phyloP scores from a whole-genome alignment of 2,888 invertebrate genomes.

The Timandra comae region DNA sequence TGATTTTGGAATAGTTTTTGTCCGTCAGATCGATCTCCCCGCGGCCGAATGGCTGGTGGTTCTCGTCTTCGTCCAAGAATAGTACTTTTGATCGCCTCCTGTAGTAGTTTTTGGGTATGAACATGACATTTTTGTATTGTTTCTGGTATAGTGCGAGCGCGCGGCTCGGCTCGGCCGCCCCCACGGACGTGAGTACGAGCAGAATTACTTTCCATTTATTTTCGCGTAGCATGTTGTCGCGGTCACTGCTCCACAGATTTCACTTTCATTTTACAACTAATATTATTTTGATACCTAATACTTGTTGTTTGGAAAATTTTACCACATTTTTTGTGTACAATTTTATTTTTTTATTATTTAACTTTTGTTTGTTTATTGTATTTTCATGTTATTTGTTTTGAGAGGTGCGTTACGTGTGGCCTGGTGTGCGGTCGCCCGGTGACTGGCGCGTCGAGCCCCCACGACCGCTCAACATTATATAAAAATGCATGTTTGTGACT shows the following conservation, averaged over 20 bases:
- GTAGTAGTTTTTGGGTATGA: conserved; percentile 52
- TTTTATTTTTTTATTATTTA: conserved; percentile 20
- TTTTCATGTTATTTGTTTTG: conserved; percentile 33
- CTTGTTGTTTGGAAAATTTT: conserved; percentile 24
- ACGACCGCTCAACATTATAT: conserved; percentile 30
- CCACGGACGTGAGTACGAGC: conserved; percentile 50
- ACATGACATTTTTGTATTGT: conserved; percentile 54
- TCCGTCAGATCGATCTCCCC: conserved; percentile 66
- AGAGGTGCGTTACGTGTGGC: conserved; percentile 26
- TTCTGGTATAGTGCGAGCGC: conserved; percentile 56
- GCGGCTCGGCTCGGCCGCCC: conserved; percentile 58
- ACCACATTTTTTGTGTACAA: conserved; percentile 31
- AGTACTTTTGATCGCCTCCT: conserved; percentile 42
- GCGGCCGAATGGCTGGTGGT: conserved; percentile 46
- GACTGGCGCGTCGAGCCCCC: conserved; percentile 22
- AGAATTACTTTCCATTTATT: conserved; percentile 71
- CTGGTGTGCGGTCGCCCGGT: conserved; percentile 22
- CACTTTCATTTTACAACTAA: conserved; percentile 60
- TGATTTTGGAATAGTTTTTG: conserved; percentile 54
- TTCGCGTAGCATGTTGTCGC: conserved; percentile 65
- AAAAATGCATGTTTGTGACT: conserved; percentile 42
- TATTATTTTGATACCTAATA: conserved; percentile 14
- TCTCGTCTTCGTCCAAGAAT: conserved; percentile 61
- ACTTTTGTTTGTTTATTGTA: conserved; percentile 20
- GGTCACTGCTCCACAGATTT: conserved; percentile 61